Conservation (phyloP, 2,113 vertebrate genomes). For the Chiloscyllium plagiosum region DNA sequence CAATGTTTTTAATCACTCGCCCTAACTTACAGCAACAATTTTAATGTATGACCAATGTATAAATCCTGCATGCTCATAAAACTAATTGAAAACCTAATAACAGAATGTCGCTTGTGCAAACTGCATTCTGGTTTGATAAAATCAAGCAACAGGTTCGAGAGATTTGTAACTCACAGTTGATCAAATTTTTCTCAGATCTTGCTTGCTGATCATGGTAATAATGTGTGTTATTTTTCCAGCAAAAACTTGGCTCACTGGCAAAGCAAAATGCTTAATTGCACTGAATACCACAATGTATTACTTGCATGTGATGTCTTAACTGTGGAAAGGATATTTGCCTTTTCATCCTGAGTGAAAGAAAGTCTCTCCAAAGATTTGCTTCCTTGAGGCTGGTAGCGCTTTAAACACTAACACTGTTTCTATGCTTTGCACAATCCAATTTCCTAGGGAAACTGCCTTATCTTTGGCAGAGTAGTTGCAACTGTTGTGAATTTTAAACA, state of each 20-base stretch:
- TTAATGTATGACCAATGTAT: background rate
- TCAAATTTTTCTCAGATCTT: no score
- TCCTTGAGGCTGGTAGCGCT: background rate
- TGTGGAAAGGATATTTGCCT: background rate
- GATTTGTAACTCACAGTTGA: no score
- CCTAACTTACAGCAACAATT: background rate
- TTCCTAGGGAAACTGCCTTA: background rate
- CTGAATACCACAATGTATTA: background rate
- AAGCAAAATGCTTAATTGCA: background rate
- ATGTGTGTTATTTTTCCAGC: background rate
- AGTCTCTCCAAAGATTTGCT: background rate
- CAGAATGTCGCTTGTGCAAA: background rate
- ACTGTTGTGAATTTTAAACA: conserved; percentile 24
- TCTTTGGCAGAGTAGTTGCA: background rate
- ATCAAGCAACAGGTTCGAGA: background rate
- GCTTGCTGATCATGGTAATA: background rate
- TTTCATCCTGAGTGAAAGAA: background rate
- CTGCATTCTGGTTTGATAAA: background rate
- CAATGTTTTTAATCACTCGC: background rate
- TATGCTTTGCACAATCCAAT: background rate
- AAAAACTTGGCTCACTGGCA: background rate
- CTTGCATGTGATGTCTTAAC: conserved; percentile 6
- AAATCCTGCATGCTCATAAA: background rate
- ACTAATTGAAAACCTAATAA: background rate
- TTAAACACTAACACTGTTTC: background rate